Base-by-base conservation (phyloP, 2,888 invertebrate species). In the Antheraea yamamai region DNA sequence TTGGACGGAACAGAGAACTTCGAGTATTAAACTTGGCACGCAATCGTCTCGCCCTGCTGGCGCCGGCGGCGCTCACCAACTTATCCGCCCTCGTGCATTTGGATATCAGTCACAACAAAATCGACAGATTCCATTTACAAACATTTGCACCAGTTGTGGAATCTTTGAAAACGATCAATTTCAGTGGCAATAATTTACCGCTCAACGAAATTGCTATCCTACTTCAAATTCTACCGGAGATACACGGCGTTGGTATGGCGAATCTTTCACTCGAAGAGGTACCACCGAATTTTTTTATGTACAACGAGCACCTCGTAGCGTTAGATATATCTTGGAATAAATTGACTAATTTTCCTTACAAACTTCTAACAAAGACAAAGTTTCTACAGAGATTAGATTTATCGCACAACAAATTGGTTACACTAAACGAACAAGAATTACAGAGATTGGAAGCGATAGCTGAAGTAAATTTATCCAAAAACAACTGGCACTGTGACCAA, bases 291-390 rank as follows among this genome's bases (percentile, higher is more conserved):
- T 93, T 96, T 79, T 95, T 97, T 78, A 95, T 92, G 0, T 95
- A 95, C 81, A 95, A 96, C 80, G 95, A 95, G 58, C 95, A 96
- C 80, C 89, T 98, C 77, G 95, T 95, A 75, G 95, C 95, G 77
- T 92, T 98, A 78, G 97, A 97, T 91, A 91, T 98, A 82, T 97
- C 97, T 55, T 96, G 96, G 85, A 98, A 97, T 91, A 95, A 96
- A 85, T 93, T 98, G 76, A 92, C 91, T 0, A 93, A 91, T 73
- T 93, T 97, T 81, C 96, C 95, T 16, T 92, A 92, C 55, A 95
- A 96, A 81, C 89, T 96, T 72, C 87, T 97, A 0, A 90, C 93
- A 3, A 95, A 96, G 76, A 95, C 96, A 1, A 94, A 94, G 83
- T 95, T 95, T 85, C 88, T 97, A 73, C 93, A 96, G 87, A 95